Evolutionary conservation across 2,888 invertebrate species (phyloP), one percentile per base, ranked within the genome.

Genomic region (Ophion slaviceki): DNA sequence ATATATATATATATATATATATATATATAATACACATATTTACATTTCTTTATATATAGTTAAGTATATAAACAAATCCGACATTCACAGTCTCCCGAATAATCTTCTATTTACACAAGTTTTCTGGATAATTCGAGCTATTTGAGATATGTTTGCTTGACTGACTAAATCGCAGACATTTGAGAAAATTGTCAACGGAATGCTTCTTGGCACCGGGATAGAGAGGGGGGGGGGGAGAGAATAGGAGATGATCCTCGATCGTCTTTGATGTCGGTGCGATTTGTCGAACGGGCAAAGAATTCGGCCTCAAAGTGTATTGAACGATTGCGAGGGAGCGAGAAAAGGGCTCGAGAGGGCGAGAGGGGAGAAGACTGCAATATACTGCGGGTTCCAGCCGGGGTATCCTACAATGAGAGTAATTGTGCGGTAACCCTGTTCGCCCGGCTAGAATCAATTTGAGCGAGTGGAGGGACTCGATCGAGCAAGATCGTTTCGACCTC

Each of bases 371-470:
- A 24, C 24, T 61, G 47, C 28, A 28, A 28, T 24, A 76, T 64
- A 45, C 80, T 85, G 82, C 68, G 67, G 81, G 84, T 71, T 75
- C 72, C 68, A 80, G 84, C 76, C 85, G 80, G 79, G 72, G 80
- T 74, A 86, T 88, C 85, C 87, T 89, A 90, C 91, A 90, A 91
- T 91, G 90, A 90, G 89, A 89, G 89, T 92, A 92, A 92, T 92
- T 92, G 91, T 88, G 88, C 90, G 91, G 91, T 90, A 90, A 91
- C 91, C 91, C 90, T 89, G 87, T 86, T 89, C 88, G 84, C 80
- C 82, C 85, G 72, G 82, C 62, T 80, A 86, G 87, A 91, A 91
- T 91, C 90, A 90, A 91, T 91, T 90, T 88, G 87, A 85, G 53
- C 80, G 72, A 62, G 75, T 61, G 61, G 67, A 79, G 72, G 75